Evolutionary conservation across 2,113 vertebrate species (phyloP), one percentile per base, ranked within the genome.

Genomic region (Oceanites oceanicus): DNA sequence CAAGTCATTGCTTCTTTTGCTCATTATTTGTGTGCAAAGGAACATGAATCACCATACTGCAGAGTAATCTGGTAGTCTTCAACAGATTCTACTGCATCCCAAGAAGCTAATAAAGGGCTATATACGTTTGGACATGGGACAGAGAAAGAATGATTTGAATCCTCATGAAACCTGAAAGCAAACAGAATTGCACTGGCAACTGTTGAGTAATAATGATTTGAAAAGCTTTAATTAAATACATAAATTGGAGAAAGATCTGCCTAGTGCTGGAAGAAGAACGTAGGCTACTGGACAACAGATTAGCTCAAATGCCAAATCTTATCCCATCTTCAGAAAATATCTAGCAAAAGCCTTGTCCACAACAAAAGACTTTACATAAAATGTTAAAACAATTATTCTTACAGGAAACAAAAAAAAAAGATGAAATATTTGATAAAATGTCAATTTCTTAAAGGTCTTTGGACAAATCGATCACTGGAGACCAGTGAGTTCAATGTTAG

Each of bases 361-460:
- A 73, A 16, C 22, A 45, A 20, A 79, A 65, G 26, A 11, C 27
- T 66, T 83, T 13, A 36, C 30, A 32, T 75, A 19, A 92, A 94
- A 89, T 65, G 83, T 85, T 95, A 95, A 91, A 71, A 61, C 16
- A 81, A 56, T 86, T 91, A 71, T 42, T 89, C 53, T 47, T 74
- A 30, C 18, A 52, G 22, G 20, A 86, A 5, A 17, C 10, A 3
- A 45, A 49, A 38, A 76, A 50, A 6, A 11, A 17, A 32, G 10
- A 75, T 19, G 2, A 83, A 45, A 27, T 84, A 16, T 67, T 86
- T 42, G 72, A 47, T 71, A 10, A 90, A 91, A 86, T 52, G 77
- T 80, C 80, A 40, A 6, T 96, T 89, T n/a, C 73, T 34, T 50
- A 86, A 91, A 94, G 89, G 79, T 95, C 83, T 50, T 32, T 3